phyloP scores from a whole-genome alignment of 2,888 invertebrate genomes.

The Metacarcinus magister region DNA sequence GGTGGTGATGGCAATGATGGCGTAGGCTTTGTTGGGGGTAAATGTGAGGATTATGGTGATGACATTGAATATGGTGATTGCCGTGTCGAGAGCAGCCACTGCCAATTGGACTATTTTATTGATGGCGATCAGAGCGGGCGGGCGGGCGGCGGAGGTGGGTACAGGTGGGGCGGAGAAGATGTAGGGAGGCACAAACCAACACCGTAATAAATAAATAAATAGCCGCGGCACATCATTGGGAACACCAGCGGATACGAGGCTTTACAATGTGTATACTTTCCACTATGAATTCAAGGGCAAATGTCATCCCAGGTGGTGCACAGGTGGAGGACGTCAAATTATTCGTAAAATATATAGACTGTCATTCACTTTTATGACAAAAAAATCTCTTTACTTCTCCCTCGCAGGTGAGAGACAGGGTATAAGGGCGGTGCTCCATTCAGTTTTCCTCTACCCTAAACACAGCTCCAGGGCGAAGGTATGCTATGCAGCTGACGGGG shows the following conservation, averaged over 20 bases:
- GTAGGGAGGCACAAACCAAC: neutral
- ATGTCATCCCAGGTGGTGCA: neutral
- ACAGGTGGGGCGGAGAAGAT: neutral
- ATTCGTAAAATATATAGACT: neutral
- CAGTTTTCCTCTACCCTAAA: neutral
- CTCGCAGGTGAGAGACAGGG: neutral
- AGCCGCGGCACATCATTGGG: neutral
- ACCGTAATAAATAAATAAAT: neutral
- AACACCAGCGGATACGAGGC: neutral
- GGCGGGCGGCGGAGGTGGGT: neutral
- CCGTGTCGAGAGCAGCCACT: neutral
- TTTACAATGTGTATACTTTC: no score
- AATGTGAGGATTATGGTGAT: conserved; percentile 72
- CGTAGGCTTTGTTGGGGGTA: conserved; percentile 69
- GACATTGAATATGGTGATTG: conserved; percentile 73
- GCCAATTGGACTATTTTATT: conserved; percentile 43
- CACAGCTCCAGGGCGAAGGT: neutral
- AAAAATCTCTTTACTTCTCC: neutral
- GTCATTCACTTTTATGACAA: neutral
- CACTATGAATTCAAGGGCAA: no score
- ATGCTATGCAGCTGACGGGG: neutral
- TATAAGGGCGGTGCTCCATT: neutral
- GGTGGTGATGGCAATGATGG: conserved; percentile 69
- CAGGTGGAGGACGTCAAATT: neutral
- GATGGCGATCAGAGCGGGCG: neutral